Conservation (phyloP, 2,797 vertebrate species). For the Myotis daubentonii region DNA sequence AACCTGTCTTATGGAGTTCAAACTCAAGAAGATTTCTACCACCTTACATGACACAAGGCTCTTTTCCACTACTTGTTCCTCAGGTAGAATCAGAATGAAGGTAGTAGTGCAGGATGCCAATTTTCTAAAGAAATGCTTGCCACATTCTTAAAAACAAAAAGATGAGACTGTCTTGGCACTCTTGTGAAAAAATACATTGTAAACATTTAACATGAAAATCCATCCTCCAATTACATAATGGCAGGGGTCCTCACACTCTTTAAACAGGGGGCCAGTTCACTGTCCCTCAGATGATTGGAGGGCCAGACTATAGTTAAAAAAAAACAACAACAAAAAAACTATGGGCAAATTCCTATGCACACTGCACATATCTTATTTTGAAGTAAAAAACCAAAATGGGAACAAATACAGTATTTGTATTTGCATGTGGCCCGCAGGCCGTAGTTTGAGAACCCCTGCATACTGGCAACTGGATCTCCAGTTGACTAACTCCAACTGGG, state of each 20-base stretch:
- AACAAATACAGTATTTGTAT: too few relatives aligned
- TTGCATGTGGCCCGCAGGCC: too few relatives aligned
- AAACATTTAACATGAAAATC: neutral
- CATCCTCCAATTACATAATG: neutral
- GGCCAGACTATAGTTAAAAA: too few relatives aligned
- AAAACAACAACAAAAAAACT: too few relatives aligned
- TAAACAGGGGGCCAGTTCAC: too few relatives aligned
- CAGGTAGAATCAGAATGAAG: neutral
- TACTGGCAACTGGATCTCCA: neutral
- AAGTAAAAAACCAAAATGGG: too few relatives aligned
- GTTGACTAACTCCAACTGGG: neutral
- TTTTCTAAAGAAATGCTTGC: slow-evolving; percentile 2
- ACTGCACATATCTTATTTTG: too few relatives aligned
- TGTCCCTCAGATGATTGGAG: too few relatives aligned
- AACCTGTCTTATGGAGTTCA: neutral
- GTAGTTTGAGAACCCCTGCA: neutral
- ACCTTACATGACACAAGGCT: neutral
- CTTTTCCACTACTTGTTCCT: neutral
- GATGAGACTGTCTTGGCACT: neutral
- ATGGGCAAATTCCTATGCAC: too few relatives aligned
- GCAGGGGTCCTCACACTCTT: neutral
- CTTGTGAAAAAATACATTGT: neutral
- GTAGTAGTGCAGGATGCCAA: neutral
- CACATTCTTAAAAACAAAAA: slow-evolving; percentile 39
- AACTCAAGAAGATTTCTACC: neutral